phyloP scores from a whole-genome alignment of 1,140 invertebrate species.

The Asobara japonica region DNA sequence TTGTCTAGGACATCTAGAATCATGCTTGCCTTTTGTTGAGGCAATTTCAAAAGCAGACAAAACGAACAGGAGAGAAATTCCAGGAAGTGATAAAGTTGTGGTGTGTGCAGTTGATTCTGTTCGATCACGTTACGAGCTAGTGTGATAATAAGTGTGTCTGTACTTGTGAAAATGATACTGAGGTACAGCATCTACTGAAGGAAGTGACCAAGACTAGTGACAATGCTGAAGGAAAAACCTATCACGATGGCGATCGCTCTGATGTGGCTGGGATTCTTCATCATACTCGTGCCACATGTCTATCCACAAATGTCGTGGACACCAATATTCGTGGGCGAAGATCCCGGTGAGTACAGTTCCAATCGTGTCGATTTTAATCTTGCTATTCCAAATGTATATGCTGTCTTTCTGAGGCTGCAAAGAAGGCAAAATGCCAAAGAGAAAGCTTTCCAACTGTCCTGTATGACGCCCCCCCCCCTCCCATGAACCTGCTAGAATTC shows the following conservation, averaged over 20 bases:
- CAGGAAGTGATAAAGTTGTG: background rate
- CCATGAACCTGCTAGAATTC: no score
- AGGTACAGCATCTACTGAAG: conserved; percentile 34
- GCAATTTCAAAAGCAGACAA: background rate
- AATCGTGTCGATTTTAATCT: conserved; percentile 28
- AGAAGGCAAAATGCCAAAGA: no score
- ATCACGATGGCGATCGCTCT: conserved; percentile 51
- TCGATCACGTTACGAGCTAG: no score
- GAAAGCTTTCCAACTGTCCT: no score
- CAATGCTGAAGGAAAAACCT: conserved; percentile 3
- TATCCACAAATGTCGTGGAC: conserved; percentile 62
- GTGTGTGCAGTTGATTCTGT: no score
- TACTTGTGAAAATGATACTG: conserved; percentile 56
- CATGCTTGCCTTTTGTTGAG: background rate
- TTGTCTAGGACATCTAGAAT: background rate
- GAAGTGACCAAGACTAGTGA: conserved; percentile 28
- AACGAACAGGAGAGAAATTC: background rate
- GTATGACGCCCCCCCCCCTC: no score
- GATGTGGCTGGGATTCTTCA: conserved; percentile 35
- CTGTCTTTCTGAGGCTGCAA: no score
- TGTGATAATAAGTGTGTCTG: background rate
- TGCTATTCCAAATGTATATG: no score
- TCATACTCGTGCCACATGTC: conserved; percentile 50
- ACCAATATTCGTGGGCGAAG: conserved; percentile 59
- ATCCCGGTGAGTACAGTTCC: conserved; percentile 58